These are phyloP conservation scores for Drosophila burlai DNA, from an alignment of 1,140 invertebrate genomes.

Conservation along the genomic window DNA sequence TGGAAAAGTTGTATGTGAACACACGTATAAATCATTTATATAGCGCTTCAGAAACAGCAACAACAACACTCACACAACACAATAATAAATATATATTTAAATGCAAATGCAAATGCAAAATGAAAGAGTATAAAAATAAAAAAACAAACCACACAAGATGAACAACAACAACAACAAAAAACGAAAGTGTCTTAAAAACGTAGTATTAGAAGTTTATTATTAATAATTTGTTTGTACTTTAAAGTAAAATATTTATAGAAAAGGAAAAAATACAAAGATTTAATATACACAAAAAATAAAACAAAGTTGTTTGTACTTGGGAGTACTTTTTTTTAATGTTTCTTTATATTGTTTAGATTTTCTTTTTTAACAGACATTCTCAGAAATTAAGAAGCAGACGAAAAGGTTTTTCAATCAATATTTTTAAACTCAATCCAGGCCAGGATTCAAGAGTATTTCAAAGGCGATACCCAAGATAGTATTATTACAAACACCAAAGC, in stretches of 20 bases:
- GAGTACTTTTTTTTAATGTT: background rate
- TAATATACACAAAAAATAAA: slow-evolving; percentile 82
- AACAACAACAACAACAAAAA: slow-evolving; percentile 81
- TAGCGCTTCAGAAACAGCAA: slow-evolving; percentile 49
- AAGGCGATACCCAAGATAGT: background rate
- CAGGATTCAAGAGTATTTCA: background rate
- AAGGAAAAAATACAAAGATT: slow-evolving; percentile 83
- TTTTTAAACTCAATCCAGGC: background rate
- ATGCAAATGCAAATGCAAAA: slow-evolving; percentile 71
- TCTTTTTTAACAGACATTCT: background rate
- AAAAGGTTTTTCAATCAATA: no score
- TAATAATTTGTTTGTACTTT: slow-evolving; percentile 84
- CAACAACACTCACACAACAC: slow-evolving; percentile 58
- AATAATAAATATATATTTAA: slow-evolving; percentile 56
- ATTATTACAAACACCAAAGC: no score
- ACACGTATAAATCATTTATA: slow-evolving; percentile 67
- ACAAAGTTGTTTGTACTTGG: slow-evolving; percentile 3
- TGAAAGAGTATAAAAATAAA: slow-evolving; percentile 37
- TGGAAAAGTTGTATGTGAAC: slow-evolving; percentile 59
- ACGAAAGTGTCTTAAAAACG: slow-evolving; percentile 83
- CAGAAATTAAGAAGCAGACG: background rate
- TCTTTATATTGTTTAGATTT: background rate
- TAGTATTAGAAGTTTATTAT: slow-evolving; percentile 84
- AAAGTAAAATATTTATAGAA: slow-evolving; percentile 84
- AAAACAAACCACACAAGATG: slow-evolving; percentile 73